phyloP scores from a whole-genome alignment of 2,113 vertebrate species.

The Paralichthys olivaceus region DNA sequence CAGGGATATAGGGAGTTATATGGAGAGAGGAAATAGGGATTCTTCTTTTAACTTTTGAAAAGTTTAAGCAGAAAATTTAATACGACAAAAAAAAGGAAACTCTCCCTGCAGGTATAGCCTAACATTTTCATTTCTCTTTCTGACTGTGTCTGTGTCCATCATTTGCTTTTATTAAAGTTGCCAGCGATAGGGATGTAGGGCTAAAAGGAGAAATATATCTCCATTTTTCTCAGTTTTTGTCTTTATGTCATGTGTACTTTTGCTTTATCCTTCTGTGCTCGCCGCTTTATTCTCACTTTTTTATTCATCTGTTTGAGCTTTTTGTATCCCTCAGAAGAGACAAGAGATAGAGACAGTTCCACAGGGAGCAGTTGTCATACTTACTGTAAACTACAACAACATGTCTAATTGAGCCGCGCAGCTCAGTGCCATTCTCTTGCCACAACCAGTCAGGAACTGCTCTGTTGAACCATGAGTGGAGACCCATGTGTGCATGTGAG shows the following conservation, averaged over 20 bases:
- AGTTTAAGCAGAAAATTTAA: neutral
- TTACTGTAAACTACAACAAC: slow-evolving; percentile 63
- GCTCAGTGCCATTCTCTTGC: slow-evolving; percentile 45
- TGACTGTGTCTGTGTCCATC: neutral
- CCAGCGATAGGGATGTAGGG: neutral
- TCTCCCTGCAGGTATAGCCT: neutral
- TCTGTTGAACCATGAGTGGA: slow-evolving; percentile 43
- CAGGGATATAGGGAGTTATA: neutral
- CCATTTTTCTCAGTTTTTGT: neutral
- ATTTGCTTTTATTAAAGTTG: slow-evolving; percentile 21
- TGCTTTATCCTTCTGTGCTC: neutral
- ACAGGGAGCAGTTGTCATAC: slow-evolving; percentile 50
- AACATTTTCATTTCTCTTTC: neutral
- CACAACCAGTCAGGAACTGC: slow-evolving; percentile 50
- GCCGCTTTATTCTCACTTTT: neutral
- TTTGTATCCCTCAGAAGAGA: neutral
- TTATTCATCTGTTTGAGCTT: slow-evolving; percentile 7
- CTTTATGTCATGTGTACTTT: neutral
- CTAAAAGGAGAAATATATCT: neutral
- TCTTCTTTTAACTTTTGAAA: neutral
- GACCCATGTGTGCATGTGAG: slow-evolving; percentile 14
- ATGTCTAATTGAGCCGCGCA: slow-evolving; percentile 68
- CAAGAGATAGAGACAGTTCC: slow-evolving; percentile 18
- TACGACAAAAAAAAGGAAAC: neutral
- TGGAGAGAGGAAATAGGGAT: neutral